Base-by-base conservation (phyloP, 1,140 invertebrate genomes). In the Heliconius melpomene region DNA sequence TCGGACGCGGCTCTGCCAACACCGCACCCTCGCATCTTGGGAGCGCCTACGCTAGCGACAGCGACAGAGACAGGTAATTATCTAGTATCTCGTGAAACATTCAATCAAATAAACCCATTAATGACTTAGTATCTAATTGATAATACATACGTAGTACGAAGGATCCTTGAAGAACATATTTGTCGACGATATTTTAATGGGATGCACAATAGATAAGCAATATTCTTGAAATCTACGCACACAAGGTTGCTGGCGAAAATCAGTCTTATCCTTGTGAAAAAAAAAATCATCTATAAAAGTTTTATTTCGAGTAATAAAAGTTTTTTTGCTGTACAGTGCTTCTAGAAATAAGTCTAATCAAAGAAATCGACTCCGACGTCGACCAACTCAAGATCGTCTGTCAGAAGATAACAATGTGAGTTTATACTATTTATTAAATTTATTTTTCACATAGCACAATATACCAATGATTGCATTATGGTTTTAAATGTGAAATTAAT, bases 331-430 rank as follows among this genome's bases (percentile, higher is more conserved):
- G 84, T 79, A 20, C 83, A 94, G 93, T 85, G 88, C 88, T 40
- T 92, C 91, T 11, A 86, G 92, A 78, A 92, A 90, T 46, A 93
- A 93, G 77, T 93, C 91, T 1, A 93, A 93, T 75, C 92, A 93
- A 77, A 88, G 90, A 40, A 91, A 90, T 50, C 86, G 93, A 23
- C 79, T 87, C 0, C 85, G 92, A n/a, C 84, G 93, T n/a, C 84
- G 93, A 26, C 90, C 89, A 52, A 83, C 89, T 0, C 88, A 89
- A 40, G 92, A 94, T 3, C 84, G 91, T 18, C 87, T 87, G 40
- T 75, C 87, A 26, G 92, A 93, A 60, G 91, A 93, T 20, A 89
- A 79, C 71, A 90, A 83, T 83, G 92, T 94, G 87, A 84, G 89
- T n/a, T 66, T 71, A 29, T 71, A 9, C 16, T 38, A 72, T 23